Conservation (phyloP, 2,113 vertebrate genomes). For the Nannospalax galili region DNA sequence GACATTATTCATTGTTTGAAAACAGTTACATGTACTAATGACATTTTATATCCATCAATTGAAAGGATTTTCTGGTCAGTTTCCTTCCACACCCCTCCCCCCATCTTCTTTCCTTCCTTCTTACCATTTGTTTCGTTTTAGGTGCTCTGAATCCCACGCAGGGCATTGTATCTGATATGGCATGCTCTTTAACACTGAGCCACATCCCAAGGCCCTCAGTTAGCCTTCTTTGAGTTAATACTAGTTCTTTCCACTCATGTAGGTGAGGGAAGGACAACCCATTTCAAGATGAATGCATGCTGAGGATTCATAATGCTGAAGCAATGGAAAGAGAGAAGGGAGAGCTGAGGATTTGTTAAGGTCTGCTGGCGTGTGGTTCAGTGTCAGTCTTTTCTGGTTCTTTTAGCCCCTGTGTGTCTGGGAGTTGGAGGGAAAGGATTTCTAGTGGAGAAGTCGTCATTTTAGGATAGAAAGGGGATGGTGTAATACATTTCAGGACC, state of each 20-base stretch:
- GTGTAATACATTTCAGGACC: neutral
- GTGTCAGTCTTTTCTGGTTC: neutral
- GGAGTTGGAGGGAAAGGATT: neutral
- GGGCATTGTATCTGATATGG: accelerated
- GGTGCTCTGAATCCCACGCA: neutral
- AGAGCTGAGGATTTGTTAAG: neutral
- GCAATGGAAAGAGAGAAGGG: neutral
- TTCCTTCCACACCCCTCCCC: neutral
- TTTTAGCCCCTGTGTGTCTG: neutral
- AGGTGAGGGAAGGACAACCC: neutral
- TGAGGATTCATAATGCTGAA: neutral
- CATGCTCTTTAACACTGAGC: neutral
- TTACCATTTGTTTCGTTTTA: neutral
- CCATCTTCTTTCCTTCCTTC: neutral
- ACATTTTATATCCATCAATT: neutral
- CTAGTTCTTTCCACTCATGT: neutral
- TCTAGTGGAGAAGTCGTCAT: neutral
- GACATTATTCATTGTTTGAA: neutral
- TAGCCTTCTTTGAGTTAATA: neutral
- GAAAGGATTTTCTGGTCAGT: neutral
- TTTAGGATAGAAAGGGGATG: neutral
- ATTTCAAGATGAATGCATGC: neutral
- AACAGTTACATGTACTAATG: neutral
- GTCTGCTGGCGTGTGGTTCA: neutral
- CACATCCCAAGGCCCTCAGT: neutral